These are phyloP conservation scores for Knipowitschia caucasica DNA, from an alignment of 2,797 vertebrate genomes.

Conservation along the genomic window DNA sequence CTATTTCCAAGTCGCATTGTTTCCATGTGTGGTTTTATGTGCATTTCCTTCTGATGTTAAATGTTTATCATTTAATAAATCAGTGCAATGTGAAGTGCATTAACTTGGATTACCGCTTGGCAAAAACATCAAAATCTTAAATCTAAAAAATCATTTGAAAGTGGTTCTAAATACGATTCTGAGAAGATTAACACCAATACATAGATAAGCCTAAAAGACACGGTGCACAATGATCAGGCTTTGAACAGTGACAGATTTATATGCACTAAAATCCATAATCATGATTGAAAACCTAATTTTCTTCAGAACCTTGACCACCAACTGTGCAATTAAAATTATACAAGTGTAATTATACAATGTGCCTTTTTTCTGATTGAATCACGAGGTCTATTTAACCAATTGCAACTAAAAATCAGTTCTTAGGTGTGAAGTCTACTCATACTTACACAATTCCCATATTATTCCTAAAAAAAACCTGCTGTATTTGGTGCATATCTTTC, in stretches of 20 bases:
- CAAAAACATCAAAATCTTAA: neutral
- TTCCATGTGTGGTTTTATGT: neutral
- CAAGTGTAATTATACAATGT: no score
- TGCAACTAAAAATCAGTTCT: no score
- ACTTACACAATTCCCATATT: neutral
- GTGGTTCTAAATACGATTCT: neutral
- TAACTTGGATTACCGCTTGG: neutral
- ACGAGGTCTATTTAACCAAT: no score
- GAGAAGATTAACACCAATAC: neutral
- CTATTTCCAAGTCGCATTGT: neutral
- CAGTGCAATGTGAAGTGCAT: neutral
- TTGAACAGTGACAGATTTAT: neutral
- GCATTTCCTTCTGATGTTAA: neutral
- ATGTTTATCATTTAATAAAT: neutral
- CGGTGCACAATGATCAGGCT: neutral
- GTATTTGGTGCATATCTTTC: neutral
- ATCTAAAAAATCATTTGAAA: neutral
- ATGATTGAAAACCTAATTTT: neutral
- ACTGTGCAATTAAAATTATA: no score
- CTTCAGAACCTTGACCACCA: neutral
- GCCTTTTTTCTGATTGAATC: no score
- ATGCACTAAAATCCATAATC: neutral
- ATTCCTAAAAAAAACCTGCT: neutral
- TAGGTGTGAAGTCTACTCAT: no score
- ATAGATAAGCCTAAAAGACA: neutral